Percentiles rank a stretch among this genome's conserved stretches.
phyloP scores from a whole-genome alignment of 1,140 invertebrate species.

The Eurosta solidaginis region DNA sequence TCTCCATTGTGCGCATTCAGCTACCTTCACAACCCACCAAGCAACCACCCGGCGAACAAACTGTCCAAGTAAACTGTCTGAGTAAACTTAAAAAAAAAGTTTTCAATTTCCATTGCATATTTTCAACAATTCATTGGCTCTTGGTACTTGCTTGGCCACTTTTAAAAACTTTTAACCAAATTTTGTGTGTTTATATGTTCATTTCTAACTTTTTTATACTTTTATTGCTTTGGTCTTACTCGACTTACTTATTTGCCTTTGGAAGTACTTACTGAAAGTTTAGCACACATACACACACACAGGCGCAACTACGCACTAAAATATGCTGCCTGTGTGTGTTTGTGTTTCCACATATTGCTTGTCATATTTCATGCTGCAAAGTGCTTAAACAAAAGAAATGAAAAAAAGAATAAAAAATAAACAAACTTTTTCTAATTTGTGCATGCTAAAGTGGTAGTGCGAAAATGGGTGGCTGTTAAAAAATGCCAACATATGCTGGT shows the following conservation, averaged over 20 bases:
- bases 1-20: too few relatives aligned
- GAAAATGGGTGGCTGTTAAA: background rate
- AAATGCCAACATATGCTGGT: background rate
- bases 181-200: background rate
- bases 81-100: too few relatives aligned
- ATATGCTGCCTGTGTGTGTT: too few relatives aligned
- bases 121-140: background rate
- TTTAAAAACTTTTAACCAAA: background rate
- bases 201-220: too few relatives aligned
- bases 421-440: too few relatives aligned
- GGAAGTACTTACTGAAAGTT: background rate
- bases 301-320: background rate
- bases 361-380: slow-evolving; percentile 17
- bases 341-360: too few relatives aligned
- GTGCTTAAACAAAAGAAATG: background rate
- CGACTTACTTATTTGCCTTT: background rate
- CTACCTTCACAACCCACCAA: too few relatives aligned
- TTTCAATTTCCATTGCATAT: slow-evolving; percentile 19
- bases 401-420: background rate
- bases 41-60: background rate
- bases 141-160: background rate
- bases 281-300: background rate
- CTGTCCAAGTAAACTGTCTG: background rate
- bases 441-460: background rate
- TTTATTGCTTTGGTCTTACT: background rate